Percentiles rank a stretch among this genome's conserved stretches.
Conservation (phyloP, 2,113 vertebrate genomes). For the Dendrocopos noguchii region DNA sequence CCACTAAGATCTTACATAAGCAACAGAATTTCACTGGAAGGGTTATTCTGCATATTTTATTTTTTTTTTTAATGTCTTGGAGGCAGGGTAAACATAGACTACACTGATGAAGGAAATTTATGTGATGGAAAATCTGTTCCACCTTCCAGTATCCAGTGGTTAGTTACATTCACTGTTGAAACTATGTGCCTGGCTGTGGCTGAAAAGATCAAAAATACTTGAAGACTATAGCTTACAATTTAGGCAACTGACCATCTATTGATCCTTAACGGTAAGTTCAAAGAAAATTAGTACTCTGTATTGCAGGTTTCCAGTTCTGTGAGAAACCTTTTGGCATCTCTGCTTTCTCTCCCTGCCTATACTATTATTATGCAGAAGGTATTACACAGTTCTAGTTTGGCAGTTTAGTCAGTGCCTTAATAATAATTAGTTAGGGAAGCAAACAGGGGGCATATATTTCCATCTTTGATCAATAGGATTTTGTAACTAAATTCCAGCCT, state of each 20-base stretch:
- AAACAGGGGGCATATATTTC: neutral
- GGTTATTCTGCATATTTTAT: neutral
- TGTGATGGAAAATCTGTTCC: slow-evolving; percentile 27
- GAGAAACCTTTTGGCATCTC: neutral
- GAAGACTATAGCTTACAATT: neutral
- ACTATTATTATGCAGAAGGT: neutral
- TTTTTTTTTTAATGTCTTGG: slow-evolving; percentile 17
- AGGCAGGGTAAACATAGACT: slow-evolving; percentile 31
- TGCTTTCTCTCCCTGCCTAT: neutral
- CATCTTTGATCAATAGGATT: neutral
- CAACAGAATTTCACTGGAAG: neutral
- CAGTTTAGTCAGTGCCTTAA: neutral
- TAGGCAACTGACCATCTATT: neutral
- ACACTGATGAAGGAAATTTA: slow-evolving; percentile 1
- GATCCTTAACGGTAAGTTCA: slow-evolving; percentile 31
- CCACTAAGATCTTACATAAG: neutral
- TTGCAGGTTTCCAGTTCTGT: neutral
- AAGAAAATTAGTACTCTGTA: neutral
- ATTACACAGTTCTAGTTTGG: neutral
- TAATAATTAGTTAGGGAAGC: neutral
- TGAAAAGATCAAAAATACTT: slow-evolving; percentile 32
- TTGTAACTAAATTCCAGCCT: neutral
- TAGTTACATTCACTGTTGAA: slow-evolving; percentile 12
- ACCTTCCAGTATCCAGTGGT: slow-evolving; percentile 31
- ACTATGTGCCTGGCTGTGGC: neutral